Percentiles rank a stretch among this genome's conserved stretches.
phyloP scores from a whole-genome alignment of 2,888 invertebrate genomes.

The Leptopilina myrica region DNA sequence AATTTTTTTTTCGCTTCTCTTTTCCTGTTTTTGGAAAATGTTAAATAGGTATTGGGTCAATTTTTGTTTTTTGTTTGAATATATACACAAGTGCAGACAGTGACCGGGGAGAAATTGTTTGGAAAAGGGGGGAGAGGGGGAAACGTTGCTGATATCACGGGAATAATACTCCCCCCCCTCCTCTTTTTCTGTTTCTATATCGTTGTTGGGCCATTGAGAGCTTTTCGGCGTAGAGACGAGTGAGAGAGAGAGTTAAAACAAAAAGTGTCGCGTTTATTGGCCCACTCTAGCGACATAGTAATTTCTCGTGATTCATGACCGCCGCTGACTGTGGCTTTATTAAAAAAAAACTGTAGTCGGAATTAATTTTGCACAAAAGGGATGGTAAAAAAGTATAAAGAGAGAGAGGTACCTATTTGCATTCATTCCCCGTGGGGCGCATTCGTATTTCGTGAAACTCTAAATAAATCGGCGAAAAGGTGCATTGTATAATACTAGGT shows the following conservation, averaged over 20 bases:
- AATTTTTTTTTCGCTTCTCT: too few species aligned
- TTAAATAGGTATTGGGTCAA: too few species aligned
- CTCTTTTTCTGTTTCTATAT: constrained; percentile 15
- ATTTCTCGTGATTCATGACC: constrained; percentile 55
- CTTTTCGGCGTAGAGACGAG: constrained; percentile 54
- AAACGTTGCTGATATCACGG: constrained; percentile 24
- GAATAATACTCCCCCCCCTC: constrained; percentile 47
- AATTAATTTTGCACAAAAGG: constrained; percentile 55
- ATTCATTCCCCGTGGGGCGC: constrained; percentile 38
- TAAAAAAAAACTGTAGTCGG: constrained; percentile 44
- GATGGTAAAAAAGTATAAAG: constrained; percentile 26
- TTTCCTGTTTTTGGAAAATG: too few species aligned
- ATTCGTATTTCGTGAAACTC: constrained; percentile 29
- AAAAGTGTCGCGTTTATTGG: constrained; percentile 58
- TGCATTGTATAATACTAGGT: constrained; percentile 2
- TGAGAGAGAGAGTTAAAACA: constrained; percentile 44
- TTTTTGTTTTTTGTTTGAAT: not conserved
- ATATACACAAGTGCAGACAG: not conserved
- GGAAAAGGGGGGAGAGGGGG: not conserved
- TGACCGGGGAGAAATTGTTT: constrained; percentile 19
- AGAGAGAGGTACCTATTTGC: constrained; percentile 24
- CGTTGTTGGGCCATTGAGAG: constrained; percentile 51
- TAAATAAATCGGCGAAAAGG: constrained; percentile 39
- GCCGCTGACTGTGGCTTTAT: constrained; percentile 52
- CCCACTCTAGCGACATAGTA: constrained; percentile 54